Conservation (phyloP, 2,888 invertebrate species). For the Escarpia spicata region DNA sequence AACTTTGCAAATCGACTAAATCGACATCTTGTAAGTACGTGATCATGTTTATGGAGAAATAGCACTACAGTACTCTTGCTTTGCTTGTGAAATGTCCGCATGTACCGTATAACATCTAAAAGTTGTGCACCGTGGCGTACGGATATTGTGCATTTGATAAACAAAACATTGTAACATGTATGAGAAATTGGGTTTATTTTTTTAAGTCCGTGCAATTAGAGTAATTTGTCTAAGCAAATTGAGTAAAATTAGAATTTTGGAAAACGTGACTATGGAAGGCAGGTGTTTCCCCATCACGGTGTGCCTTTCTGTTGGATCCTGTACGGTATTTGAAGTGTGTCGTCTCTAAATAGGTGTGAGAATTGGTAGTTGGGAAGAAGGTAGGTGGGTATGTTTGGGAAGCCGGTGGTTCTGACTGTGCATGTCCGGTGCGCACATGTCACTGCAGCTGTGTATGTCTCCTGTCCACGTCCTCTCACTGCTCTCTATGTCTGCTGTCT, state of each 20-base stretch:
- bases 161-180: not conserved
- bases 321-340: not conserved
- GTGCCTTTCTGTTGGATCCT: not conserved
- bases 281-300: not conserved
- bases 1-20: not conserved
- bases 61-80: not conserved
- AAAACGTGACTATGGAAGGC: not conserved
- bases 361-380: not conserved
- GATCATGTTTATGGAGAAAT: not conserved
- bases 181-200: not conserved
- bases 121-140: not conserved
- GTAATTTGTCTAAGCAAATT: not conserved
- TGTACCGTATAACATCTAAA: not conserved
- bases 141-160: not conserved
- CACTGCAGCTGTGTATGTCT: not conserved
- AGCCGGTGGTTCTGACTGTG: conserved; percentile 6
- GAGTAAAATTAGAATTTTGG: not conserved
- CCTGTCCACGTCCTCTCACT: not conserved
- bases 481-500: not conserved
- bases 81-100: not conserved
- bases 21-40: not conserved
- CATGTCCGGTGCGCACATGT: not conserved
- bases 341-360: not conserved
- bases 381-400: not conserved
- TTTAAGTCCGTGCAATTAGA: not conserved